These are phyloP conservation scores for Euzophera pinguis DNA, from an alignment of 2,888 invertebrate genomes.

Conservation along the genomic window DNA sequence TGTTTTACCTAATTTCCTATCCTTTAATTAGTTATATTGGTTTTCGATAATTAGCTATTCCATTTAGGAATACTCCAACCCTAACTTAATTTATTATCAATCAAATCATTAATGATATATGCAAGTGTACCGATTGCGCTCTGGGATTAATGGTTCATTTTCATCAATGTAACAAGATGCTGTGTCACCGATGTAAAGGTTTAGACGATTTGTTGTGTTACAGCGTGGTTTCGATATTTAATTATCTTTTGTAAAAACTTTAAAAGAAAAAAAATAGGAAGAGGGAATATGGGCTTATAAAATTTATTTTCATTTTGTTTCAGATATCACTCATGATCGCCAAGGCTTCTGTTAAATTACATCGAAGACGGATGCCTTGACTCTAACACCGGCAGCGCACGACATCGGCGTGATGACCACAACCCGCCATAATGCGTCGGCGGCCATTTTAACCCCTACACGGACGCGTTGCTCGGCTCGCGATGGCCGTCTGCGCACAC, in stretches of 20 bases:
- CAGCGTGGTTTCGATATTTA: too few relatives aligned
- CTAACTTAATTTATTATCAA: neutral
- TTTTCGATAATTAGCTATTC: conserved; percentile 1
- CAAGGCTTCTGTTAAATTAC: conserved; percentile 34
- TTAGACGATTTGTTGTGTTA: too few relatives aligned
- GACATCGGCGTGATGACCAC: conserved; percentile 78
- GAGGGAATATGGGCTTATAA: too few relatives aligned
- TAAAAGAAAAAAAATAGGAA: too few relatives aligned
- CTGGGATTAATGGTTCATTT: too few relatives aligned
- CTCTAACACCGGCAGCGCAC: conserved; percentile 58
- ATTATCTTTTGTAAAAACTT: too few relatives aligned
- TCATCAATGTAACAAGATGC: too few relatives aligned
- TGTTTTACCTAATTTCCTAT: too few relatives aligned
- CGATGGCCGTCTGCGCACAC: conserved; percentile 70
- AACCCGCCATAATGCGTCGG: conserved; percentile 76
- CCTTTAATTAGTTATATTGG: too few relatives aligned
- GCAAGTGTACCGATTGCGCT: too few relatives aligned
- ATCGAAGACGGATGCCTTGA: conserved; percentile 66
- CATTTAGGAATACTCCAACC: neutral
- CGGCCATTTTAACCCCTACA: conserved; percentile 76
- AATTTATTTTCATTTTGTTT: conserved; percentile 40
- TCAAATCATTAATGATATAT: too few relatives aligned
- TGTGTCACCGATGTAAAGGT: too few relatives aligned
- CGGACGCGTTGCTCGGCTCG: conserved; percentile 70
- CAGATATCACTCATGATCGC: conserved; percentile 62